Percentiles rank a stretch among this genome's conserved stretches.
Evolutionary conservation across 2,888 invertebrate species (phyloP).

Genomic region (Megastigmus dorsalis): DNA sequence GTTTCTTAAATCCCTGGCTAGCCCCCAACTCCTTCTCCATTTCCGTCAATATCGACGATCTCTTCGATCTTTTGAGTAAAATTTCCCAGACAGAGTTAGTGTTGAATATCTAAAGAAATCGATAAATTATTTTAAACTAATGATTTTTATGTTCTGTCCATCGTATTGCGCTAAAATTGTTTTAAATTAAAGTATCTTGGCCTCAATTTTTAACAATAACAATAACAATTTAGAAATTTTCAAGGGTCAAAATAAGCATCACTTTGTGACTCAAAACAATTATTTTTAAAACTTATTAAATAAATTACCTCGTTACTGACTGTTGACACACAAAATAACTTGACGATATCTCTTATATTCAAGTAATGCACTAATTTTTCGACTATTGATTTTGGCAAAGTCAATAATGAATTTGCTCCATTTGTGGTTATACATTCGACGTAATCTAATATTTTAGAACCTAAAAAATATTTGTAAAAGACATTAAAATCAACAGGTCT

Average conservation of each 20-base stretch:
- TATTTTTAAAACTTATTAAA: not conserved
- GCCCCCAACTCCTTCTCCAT: constrained; percentile 44
- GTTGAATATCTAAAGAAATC: constrained; percentile 58
- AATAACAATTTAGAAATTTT: too few species aligned
- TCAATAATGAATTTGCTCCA: constrained; percentile 56
- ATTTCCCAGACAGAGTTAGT: constrained; percentile 61
- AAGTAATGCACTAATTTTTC: constrained; percentile 57
- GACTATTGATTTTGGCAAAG: constrained; percentile 58
- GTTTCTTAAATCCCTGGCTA: constrained; percentile 36
- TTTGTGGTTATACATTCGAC: constrained; percentile 53
- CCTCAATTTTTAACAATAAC: too few species aligned
- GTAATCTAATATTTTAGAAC: constrained; percentile 56
- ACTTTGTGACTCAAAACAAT: too few species aligned
- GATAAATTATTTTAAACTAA: too few species aligned
- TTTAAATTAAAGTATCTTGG: too few species aligned
- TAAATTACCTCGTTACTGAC: constrained; percentile 57
- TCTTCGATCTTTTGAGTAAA: constrained; percentile 54
- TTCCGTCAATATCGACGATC: not conserved
- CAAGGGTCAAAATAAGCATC: too few species aligned
- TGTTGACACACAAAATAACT: constrained; percentile 57
- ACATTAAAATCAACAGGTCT: not conserved
- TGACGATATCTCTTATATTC: constrained; percentile 56
- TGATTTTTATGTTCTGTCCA: too few species aligned
- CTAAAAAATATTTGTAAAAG: constrained; percentile 53
- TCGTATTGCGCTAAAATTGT: too few species aligned